Percentiles rank a stretch among this genome's conserved stretches.
These are phyloP conservation scores for Callopanchax toddi DNA, from an alignment of 2,113 vertebrate genomes.

Conservation along the genomic window DNA sequence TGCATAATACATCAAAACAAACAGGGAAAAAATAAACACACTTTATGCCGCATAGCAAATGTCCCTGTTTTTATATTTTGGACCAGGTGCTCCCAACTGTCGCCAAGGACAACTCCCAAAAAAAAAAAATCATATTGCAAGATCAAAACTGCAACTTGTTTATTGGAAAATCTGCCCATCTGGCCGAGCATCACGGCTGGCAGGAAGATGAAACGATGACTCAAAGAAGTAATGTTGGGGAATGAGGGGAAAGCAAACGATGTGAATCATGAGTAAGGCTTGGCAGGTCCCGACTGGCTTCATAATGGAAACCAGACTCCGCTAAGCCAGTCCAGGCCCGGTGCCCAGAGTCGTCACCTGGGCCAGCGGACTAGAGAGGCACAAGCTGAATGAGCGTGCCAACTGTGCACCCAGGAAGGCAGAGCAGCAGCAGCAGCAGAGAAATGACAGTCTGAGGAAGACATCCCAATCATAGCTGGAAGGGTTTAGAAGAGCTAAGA, in stretches of 20 bases:
- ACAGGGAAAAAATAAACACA: constrained; percentile 11
- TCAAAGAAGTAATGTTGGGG: constrained; percentile 62
- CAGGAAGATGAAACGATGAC: constrained; percentile 67
- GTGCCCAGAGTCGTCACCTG: constrained; percentile 60
- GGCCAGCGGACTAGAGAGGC: constrained; percentile 59
- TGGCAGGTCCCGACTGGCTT: constrained; percentile 52
- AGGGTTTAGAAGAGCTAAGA: constrained; percentile 38
- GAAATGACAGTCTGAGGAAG: constrained; percentile 55
- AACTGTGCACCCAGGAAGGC: constrained; percentile 42
- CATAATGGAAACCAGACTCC: constrained; percentile 46
- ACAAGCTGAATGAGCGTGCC: constrained; percentile 51
- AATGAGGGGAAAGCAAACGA: constrained; percentile 54
- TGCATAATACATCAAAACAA: constrained; percentile 34
- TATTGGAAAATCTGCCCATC: constrained; percentile 68
- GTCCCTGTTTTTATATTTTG: constrained; percentile 19
- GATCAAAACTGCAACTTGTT: constrained; percentile 71
- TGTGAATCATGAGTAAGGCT: constrained; percentile 62
- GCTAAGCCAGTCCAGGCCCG: constrained; percentile 56
- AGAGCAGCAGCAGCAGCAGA: constrained; percentile 35
- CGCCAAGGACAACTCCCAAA: constrained; percentile 43
- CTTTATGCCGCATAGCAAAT: constrained; percentile 26
- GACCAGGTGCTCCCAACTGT: constrained; percentile 28
- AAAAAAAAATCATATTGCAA: constrained; percentile 30
- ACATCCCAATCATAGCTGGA: constrained; percentile 51
- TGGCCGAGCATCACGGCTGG: constrained; percentile 62